Evolutionary conservation across 1,140 invertebrate genomes (phyloP), one percentile per base, ranked within the genome.

Genomic region (Nilaparvata lugens): DNA sequence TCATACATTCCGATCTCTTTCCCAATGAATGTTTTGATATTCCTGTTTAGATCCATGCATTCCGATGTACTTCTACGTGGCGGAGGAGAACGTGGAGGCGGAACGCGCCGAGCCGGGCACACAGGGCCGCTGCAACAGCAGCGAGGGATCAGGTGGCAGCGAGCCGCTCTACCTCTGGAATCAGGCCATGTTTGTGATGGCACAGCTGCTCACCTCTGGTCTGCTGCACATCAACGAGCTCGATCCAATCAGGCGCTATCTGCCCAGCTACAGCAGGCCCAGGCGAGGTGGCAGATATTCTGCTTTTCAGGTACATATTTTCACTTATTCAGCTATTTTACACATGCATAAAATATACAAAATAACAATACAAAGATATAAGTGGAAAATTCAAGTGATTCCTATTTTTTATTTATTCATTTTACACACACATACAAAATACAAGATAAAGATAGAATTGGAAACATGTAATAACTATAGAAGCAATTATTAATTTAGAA

Each of bases 191-290:
- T 97, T 95, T 73, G 83, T 98, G 54, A 91, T 99, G 66, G 84
- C 93, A 3, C 90, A 97, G 72, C 75, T 99, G 25, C 75, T 99
- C 21, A 91, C 90, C 21, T 88, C 88, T 54, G 87, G 89, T 35
- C 75, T 98, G 16, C 76, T 99, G 24, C 91, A 97, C 70, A 86
- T 97, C 13, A 97, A 94, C 71, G 96, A 98, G 76, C 75, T 99
- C 48, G 97, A 99, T 78, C 93, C 94, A 1, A 93, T 98, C 60
- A 78, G 95, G 60, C 81, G 97, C 43, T 96, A 98, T 78, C 78
- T 98, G 57, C 95, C 96, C 2, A 97, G 95, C 0, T 95, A 94
- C 71, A 96, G 96, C 73, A 78, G 96, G 54, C 96, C 96, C 0
- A 77, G 91, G 51, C 86, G 87, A 71, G 93, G 86, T 45, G 93